These are phyloP conservation scores for Ptiloglossa arizonensis DNA, from an alignment of 1,140 invertebrate genomes.

Conservation along the genomic window DNA sequence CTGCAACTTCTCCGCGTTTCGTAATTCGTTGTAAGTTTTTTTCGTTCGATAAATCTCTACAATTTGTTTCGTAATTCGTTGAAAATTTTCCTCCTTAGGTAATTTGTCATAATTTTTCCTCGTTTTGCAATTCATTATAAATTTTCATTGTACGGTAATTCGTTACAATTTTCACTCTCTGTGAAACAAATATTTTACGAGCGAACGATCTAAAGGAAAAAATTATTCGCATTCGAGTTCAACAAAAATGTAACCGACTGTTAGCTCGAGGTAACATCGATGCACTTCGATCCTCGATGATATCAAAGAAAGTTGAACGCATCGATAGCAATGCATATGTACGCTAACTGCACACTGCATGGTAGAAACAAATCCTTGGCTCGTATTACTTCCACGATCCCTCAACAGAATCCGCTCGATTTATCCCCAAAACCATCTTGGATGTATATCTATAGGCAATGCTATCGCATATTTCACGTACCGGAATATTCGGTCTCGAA, in stretches of 20 bases:
- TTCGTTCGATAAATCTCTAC: too few relatives aligned
- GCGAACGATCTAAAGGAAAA: too few relatives aligned
- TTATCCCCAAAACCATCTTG: background rate
- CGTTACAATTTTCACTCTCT: too few relatives aligned
- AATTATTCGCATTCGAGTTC: background rate
- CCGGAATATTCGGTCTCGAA: background rate
- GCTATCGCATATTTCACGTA: conserved; percentile 2
- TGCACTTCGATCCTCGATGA: conserved; percentile 5
- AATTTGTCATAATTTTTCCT: too few relatives aligned
- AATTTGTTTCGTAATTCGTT: too few relatives aligned
- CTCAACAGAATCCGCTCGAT: conserved; percentile 26
- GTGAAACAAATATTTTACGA: too few relatives aligned
- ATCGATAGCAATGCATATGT: conserved; percentile 29
- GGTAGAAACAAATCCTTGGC: conserved; percentile 31
- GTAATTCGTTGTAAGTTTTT: too few relatives aligned
- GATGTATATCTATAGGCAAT: conserved; percentile 9
- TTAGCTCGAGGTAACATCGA: background rate
- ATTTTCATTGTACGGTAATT: too few relatives aligned
- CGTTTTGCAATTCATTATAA: too few relatives aligned
- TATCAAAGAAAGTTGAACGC: conserved; percentile 4
- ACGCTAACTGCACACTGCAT: background rate
- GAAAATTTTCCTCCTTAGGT: too few relatives aligned
- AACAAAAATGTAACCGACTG: background rate
- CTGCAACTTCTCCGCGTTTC: too few relatives aligned
- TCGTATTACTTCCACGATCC: conserved; percentile 30